Percentiles rank a stretch among this genome's conserved stretches.
These are phyloP conservation scores for Saguinus midas DNA, from an alignment of 2,113 vertebrate species.

Conservation along the genomic window DNA sequence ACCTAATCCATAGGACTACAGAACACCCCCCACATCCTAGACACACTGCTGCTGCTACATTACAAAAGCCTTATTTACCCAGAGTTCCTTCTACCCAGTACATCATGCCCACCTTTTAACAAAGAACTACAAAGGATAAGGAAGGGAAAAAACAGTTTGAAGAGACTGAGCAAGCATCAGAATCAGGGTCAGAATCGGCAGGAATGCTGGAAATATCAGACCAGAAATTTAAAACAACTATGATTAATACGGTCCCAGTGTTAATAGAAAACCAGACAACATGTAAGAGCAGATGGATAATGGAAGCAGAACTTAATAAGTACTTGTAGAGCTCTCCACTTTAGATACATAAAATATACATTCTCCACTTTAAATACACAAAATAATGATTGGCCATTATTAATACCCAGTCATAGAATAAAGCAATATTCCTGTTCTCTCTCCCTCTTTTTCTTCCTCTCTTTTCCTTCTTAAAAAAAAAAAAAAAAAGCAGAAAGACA, in stretches of 20 bases:
- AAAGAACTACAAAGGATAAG: background rate
- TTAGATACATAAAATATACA: too few relatives aligned
- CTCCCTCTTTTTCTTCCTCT: too few relatives aligned
- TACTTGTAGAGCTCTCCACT: too few relatives aligned
- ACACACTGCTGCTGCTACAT: background rate
- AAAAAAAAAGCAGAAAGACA: background rate
- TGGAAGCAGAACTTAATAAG: background rate
- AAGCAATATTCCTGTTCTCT: too few relatives aligned
- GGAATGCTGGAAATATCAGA: background rate
- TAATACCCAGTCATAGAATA: too few relatives aligned
- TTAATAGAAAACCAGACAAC: background rate
- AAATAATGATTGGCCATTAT: too few relatives aligned
- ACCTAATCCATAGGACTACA: background rate
- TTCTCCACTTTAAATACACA: too few relatives aligned
- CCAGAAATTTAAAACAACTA: background rate
- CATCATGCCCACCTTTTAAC: background rate
- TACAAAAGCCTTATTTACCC: background rate
- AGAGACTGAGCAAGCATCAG: background rate
- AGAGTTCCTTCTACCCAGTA: background rate
- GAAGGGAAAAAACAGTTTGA: background rate
- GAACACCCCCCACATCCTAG: too few relatives aligned
- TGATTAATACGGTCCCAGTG: background rate
- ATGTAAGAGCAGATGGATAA: background rate
- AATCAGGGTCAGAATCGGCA: background rate
- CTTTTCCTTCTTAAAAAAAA: too few relatives aligned